These are phyloP conservation scores for Micropoecilia bifurca DNA, from an alignment of 2,797 vertebrate species.

Conservation along the genomic window DNA sequence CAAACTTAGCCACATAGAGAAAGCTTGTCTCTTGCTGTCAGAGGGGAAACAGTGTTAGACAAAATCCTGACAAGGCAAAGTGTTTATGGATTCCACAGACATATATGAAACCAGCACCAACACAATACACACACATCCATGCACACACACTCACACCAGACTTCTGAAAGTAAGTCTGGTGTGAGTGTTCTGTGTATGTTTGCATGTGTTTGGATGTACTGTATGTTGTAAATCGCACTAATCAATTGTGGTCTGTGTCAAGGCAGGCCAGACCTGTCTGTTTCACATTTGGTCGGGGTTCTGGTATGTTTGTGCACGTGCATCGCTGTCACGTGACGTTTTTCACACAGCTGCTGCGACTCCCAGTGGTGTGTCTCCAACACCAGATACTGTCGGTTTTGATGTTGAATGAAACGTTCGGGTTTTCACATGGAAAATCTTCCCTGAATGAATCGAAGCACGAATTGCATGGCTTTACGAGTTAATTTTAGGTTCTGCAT, in stretches of 20 bases:
- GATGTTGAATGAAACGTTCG: background rate
- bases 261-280: constrained; percentile 76
- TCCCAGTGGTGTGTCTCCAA: constrained; percentile 55
- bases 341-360: constrained; percentile 64
- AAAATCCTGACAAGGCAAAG: constrained; percentile 63
- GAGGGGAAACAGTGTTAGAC: constrained; percentile 44
- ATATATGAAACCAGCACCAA: constrained; percentile 41
- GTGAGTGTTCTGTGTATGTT: constrained; percentile 20
- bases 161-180: constrained; percentile 26
- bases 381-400: constrained; percentile 27
- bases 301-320: constrained; percentile 11
- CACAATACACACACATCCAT: constrained; percentile 3
- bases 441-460: constrained; percentile 9
- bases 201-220: constrained; percentile 41
- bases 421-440: constrained; percentile 9
- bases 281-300: constrained; percentile 59
- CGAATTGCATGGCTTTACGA: background rate
- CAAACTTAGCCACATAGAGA: background rate
- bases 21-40: constrained; percentile 32
- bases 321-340: constrained; percentile 61
- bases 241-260: constrained; percentile 74
- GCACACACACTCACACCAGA: constrained; percentile 10
- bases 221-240: constrained; percentile 62
- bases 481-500: background rate
- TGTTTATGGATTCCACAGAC: constrained; percentile 85